A percentile compares a stretch with the other conserved stretches of the same genome.
Evolutionary conservation across 2,888 invertebrate genomes (phyloP).

Genomic region (Eupithecia vulgata): DNA sequence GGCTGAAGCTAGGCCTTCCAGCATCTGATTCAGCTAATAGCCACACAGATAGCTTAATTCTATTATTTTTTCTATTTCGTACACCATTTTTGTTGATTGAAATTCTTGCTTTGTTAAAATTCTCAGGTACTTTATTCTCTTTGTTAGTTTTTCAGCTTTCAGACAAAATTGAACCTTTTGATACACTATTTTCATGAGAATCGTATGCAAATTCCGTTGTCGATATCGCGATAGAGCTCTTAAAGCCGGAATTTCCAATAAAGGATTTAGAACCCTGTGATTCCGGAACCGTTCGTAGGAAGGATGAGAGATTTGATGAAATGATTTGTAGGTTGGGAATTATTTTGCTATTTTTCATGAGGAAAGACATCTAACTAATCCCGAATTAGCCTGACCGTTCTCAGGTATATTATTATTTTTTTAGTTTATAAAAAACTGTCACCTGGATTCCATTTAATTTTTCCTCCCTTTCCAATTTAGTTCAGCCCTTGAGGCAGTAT

Average conservation of each 20-base stretch:
- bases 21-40: too few species aligned
- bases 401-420: too few species aligned
- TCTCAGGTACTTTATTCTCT: neutral
- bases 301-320: neutral
- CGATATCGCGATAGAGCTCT: neutral
- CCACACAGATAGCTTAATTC: too few species aligned
- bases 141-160: neutral
- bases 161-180: slow-evolving; percentile 2
- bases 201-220: neutral
- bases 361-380: neutral
- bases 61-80: too few species aligned
- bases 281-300: neutral
- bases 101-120: neutral
- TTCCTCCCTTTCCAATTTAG: too few species aligned
- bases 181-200: neutral
- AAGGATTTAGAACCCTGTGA: neutral
- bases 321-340: neutral
- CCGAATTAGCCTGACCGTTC: too few species aligned
- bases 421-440: too few species aligned
- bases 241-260: slow-evolving; percentile 8
- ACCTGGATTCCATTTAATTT: too few species aligned
- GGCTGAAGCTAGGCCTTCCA: too few species aligned
- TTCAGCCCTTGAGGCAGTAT: too few species aligned
- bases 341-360: neutral
- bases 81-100: too few species aligned